A percentile compares a stretch with the other conserved stretches of the same genome.
These are phyloP conservation scores for Villa cingulata DNA, from an alignment of 2,888 invertebrate species.

Conservation along the genomic window DNA sequence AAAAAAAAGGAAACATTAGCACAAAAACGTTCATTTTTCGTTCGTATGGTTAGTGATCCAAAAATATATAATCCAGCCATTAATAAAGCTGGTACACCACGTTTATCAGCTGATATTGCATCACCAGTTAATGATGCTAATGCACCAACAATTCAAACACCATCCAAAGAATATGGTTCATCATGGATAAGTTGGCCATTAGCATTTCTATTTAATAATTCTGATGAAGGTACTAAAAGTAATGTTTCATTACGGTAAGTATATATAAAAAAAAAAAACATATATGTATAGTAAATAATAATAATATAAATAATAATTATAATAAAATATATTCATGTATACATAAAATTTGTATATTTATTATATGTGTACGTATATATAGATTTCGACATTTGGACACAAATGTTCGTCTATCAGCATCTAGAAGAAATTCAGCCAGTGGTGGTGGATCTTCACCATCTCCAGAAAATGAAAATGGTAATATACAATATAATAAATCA, in stretches of 20 bases:
- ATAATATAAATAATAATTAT: no score
- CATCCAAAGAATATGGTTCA: slow-evolving; percentile 39
- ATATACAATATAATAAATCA: slow-evolving; percentile 34
- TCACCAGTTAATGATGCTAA: slow-evolving; percentile 29
- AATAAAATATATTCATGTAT: no score
- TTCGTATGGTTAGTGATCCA: slow-evolving; percentile 94
- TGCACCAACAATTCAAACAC: slow-evolving; percentile 32
- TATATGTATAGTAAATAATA: no score
- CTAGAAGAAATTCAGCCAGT: slow-evolving; percentile 44
- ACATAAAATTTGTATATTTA: slow-evolving; percentile 3
- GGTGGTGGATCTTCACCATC: slow-evolving; percentile 60
- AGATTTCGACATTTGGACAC: slow-evolving; percentile 81
- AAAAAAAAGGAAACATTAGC: slow-evolving; percentile 69
- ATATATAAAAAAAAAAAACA: no score
- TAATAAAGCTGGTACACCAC: slow-evolving; percentile 55
- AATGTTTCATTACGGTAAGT: slow-evolving; percentile 69
- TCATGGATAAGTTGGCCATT: slow-evolving; percentile 91
- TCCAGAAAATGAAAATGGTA: slow-evolving; percentile 27
- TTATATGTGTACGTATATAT: no score
- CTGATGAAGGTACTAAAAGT: slow-evolving; percentile 48
- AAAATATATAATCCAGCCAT: slow-evolving; percentile 91
- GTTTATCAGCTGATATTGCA: slow-evolving; percentile 29
- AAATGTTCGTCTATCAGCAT: slow-evolving; percentile 59
- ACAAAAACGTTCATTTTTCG: slow-evolving; percentile 89
- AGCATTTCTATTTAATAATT: slow-evolving; percentile 74